Evolutionary conservation across 1,140 invertebrate genomes (phyloP), one percentile per base, ranked within the genome.

Genomic region (Dufourea novaeangliae): DNA sequence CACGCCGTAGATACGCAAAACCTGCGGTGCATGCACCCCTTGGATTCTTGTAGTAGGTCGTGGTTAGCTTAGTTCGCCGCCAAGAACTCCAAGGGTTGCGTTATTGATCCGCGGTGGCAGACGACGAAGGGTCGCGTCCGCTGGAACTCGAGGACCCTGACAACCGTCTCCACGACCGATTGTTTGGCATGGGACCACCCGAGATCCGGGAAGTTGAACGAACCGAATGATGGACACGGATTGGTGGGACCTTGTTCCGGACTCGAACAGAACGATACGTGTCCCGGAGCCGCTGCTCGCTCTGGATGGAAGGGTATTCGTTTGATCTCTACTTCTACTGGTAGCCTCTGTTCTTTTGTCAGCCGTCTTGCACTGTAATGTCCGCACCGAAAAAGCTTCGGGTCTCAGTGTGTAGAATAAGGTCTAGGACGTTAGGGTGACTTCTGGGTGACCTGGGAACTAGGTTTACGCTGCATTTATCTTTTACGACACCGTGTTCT

Each of bases 171-270:
- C 82, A 89, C 82, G 87, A 71, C 50, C 76, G 82, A 79, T 89
- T 87, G 87, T 89, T 88, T 84, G 77, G 56, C 71, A 59, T 78
- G 80, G 72, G 76, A 78, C 59, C 61, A 78, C 59, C 61, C 44
- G 44, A 77, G 67, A 80, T 78, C 50, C n/a, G n/a, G 74, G 67
- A 63, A 80, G 32, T 61, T 27, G 29, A 22, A 27, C 56, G 68
- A 46, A 25, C 63, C 74, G 61, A 83, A 84, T 92, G 90, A 92
- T 92, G 92, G 94, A 94, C 52, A 91, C 92, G 79, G 93, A 94
- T 80, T 95, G 94, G 94, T 95, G 94, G 94, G 92, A 93, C 70
- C 90, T 95, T 74, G 92, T 93, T 22, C 94, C 94, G 10, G 90
- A 93, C 67, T 89, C 92, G 57, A 70, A 88, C 44, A 84, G 90